Base-by-base conservation (phyloP, 2,888 invertebrate genomes). In the Tiliacea aurago region DNA sequence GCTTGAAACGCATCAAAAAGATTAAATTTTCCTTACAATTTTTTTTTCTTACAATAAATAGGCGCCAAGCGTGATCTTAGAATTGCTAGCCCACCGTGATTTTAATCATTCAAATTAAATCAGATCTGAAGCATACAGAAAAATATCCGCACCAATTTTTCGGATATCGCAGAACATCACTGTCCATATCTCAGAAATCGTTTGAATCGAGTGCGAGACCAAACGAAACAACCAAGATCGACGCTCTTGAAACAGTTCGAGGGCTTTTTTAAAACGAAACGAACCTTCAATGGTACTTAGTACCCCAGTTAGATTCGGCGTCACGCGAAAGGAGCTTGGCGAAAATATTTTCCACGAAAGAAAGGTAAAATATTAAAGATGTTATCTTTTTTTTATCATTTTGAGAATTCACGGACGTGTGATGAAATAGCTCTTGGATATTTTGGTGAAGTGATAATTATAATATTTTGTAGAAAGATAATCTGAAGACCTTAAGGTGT, bases 211-310 rank as follows among this genome's bases (percentile, higher is more conserved):
- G 82, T 78, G 76, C 79, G 68, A 80, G 67, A 76, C 78, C 79
- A 81, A 80, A 78, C 80, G 86, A 85, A 87, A 86, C 86, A 84
- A 84, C 84, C 80, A 78, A 87, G 89, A 89, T 86, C 86, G 84
- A 85, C 75, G 85, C 87, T 85, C 87, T 89, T 83, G 83, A 79
- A 73, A 55, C 67, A 51, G 62, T 83, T 87, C 68, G 84, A 87
- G 87, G 64, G 83, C 84, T 85, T 84, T 87, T 86, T 84, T 85
- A 84, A 86, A 88, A 84, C 86, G 89, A 89, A 88, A 87, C 85
- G 87, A 69, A 81, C 76, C 76, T 70, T 86, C 85, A 82, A 91
- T 89, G 89, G 88, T 84, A 87, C 92, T 92, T 75, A 88, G 84
- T 87, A 59, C 88, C 89, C 86, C 85, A 76, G 87, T 86, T 80